Evolutionary conservation across 2,797 vertebrate genomes (phyloP).

Genomic region (Vultur gryphus): DNA sequence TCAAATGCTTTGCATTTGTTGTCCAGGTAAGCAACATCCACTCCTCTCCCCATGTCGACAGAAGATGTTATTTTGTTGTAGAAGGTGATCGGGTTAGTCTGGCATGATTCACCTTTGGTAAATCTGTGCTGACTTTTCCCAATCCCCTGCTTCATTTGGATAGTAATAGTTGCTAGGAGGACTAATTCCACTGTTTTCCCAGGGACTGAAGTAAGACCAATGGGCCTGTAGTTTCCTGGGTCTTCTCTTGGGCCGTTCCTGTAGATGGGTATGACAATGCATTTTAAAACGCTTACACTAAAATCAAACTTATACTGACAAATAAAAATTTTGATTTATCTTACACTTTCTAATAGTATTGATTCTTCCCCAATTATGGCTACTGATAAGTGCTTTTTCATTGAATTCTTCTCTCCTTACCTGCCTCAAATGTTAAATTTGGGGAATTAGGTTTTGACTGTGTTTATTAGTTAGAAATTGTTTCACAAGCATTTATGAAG

Average conservation of each 20-base stretch:
- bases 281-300: not conserved
- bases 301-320: not conserved
- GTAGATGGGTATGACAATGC: not conserved
- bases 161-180: not conserved
- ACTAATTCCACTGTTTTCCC: not conserved
- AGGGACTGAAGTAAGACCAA: not conserved
- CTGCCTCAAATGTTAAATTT: not conserved
- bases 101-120: not conserved
- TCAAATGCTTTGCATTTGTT: not conserved
- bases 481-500: not conserved
- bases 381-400: not conserved
- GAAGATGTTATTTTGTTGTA: not conserved
- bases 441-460: not conserved
- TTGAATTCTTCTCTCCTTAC: not conserved
- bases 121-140: not conserved
- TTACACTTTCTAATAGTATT: not conserved
- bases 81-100: not conserved
- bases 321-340: not conserved
- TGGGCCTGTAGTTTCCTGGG: not conserved
- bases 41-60: rapidly evolving
- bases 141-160: not conserved
- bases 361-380: not conserved
- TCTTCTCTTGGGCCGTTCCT: not conserved
- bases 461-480: not conserved
- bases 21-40: not conserved